phyloP scores from a whole-genome alignment of 2,113 vertebrate genomes.

The Lutjanus erythropterus region DNA sequence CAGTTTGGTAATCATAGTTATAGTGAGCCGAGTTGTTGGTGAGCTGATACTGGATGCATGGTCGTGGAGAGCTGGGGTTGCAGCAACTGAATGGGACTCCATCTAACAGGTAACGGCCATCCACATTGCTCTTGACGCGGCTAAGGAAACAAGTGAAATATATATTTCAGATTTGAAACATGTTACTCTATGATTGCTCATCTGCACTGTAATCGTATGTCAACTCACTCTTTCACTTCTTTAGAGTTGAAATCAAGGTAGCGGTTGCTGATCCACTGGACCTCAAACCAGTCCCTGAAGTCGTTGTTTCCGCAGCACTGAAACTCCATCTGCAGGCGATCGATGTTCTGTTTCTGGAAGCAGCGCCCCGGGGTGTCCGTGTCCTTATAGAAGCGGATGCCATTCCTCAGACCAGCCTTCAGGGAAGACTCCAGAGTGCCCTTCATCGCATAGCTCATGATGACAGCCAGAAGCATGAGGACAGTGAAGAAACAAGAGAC shows the following conservation, averaged over 20 bases:
- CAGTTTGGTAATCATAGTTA: constrained; percentile 86
- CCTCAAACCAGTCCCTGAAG: constrained; percentile 90
- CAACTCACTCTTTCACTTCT: constrained; percentile 89
- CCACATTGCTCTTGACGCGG: constrained; percentile 88
- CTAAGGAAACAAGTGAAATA: constrained; percentile 62
- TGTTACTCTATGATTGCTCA: not conserved
- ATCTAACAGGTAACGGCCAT: constrained; percentile 87
- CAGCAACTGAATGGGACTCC: constrained; percentile 90
- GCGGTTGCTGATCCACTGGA: constrained; percentile 90
- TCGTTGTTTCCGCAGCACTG: constrained; percentile 88
- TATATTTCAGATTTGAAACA: not conserved
- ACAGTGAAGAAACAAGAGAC: constrained; percentile 82
- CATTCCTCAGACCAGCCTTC: constrained; percentile 85
- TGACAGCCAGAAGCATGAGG: constrained; percentile 84
- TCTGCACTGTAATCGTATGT: not conserved
- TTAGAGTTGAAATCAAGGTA: constrained; percentile 88
- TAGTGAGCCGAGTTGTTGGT: constrained; percentile 89
- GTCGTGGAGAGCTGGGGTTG: constrained; percentile 87
- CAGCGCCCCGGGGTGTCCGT: constrained; percentile 89
- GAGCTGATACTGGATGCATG: constrained; percentile 87
- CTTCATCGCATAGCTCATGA: constrained; percentile 87
- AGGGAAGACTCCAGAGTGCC: constrained; percentile 86
- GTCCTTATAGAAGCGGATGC: constrained; percentile 90
- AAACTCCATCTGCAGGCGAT: constrained; percentile 88
- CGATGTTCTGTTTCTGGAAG: constrained; percentile 89